phyloP scores from a whole-genome alignment of 2,888 invertebrate species.

The Dicyrtoma fusca region DNA sequence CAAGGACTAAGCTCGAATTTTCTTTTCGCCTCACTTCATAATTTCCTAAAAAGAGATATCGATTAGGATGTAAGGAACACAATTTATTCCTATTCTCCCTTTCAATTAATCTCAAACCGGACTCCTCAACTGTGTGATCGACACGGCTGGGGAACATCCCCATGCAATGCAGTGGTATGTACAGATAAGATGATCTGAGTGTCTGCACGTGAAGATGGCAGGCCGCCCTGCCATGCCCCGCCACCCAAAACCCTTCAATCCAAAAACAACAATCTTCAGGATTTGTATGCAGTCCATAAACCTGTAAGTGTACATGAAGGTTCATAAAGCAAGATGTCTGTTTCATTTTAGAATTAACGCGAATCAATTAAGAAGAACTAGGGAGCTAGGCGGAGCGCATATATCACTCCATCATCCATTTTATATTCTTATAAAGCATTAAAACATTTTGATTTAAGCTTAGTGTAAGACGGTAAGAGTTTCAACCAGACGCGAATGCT shows the following conservation, averaged over 20 bases:
- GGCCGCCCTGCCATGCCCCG: too few relatives aligned
- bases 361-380: neutral
- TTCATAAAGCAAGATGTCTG: conserved; percentile 9
- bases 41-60: neutral
- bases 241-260: neutral
- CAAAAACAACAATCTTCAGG: neutral
- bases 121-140: neutral
- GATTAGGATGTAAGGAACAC: neutral
- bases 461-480: neutral
- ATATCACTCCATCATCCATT: neutral
- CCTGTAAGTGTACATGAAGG: neutral
- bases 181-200: too few relatives aligned
- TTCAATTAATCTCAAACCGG: neutral
- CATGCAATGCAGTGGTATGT: neutral
- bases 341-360: conserved; percentile 4
- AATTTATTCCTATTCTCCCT: conserved; percentile 2
- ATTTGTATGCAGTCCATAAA: neutral
- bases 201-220: too few relatives aligned
- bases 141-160: neutral
- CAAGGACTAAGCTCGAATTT: conserved; percentile 6
- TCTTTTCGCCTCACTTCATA: conserved; percentile 6
- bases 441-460: conserved; percentile 13
- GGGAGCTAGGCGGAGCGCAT: neutral
- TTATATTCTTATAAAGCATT: neutral
- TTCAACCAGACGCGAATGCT: conserved; percentile 7